Percentiles rank a stretch among this genome's conserved stretches.
Conservation (phyloP, 2,797 vertebrate species). For the Muraenolepis orangiensis region DNA sequence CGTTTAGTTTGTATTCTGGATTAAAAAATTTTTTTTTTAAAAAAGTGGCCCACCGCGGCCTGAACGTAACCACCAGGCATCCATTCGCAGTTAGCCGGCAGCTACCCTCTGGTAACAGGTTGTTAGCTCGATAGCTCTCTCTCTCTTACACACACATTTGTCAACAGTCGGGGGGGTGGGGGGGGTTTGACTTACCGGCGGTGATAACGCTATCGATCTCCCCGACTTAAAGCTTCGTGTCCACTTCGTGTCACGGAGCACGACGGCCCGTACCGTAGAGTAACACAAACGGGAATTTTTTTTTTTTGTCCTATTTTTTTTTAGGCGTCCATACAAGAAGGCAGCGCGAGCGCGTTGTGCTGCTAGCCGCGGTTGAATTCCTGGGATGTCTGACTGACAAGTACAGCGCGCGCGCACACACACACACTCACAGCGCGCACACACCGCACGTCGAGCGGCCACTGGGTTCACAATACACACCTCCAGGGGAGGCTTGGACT, state of each 20-base stretch:
- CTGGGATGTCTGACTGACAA: slow-evolving; percentile 75
- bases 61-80: slow-evolving; percentile 34
- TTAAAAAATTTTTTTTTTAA: neutral
- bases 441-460: slow-evolving; percentile 16
- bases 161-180: no score
- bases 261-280: no score
- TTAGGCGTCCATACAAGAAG: neutral
- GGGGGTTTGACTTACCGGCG: no score
- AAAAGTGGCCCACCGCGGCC: slow-evolving; percentile 47
- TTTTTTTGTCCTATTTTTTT: neutral
- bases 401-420: slow-evolving; percentile 33
- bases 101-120: slow-evolving; percentile 23
- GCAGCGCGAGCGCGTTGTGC: slow-evolving; percentile 2
- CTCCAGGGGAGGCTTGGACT: slow-evolving; percentile 16
- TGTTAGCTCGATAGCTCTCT: no score
- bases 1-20: neutral
- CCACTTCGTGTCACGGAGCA: no score
- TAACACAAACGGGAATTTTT: neutral
- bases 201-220: no score
- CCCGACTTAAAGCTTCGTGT: no score
- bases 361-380: slow-evolving; percentile 57
- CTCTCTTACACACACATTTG: no score
- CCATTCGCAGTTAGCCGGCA: slow-evolving; percentile 49
- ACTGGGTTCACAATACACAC: neutral
- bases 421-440: no score